Percentiles rank a stretch among this genome's conserved stretches.
Conservation (phyloP, 2,888 invertebrate species). For the Noctua janthe region DNA sequence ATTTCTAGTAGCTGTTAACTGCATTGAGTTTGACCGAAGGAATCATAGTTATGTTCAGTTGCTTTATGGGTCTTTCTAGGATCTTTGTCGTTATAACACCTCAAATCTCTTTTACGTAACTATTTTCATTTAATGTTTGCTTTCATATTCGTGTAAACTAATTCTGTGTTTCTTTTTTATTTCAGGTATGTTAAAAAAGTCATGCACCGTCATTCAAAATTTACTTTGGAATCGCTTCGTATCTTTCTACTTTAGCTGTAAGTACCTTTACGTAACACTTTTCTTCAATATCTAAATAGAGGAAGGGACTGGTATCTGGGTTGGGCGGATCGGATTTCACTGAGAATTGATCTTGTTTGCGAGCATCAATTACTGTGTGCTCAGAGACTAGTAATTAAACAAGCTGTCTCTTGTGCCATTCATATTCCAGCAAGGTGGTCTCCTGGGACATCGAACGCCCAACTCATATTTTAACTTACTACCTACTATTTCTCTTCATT, state of each 20-base stretch:
- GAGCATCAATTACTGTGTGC: constrained; percentile 61
- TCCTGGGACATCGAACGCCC: constrained; percentile 40
- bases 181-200: constrained; percentile 58
- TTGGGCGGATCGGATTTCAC: constrained; percentile 62
- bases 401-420: constrained; percentile 59
- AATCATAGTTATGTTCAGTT: neutral
- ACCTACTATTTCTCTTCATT: constrained; percentile 41
- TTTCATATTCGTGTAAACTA: neutral
- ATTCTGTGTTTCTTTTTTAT: constrained; percentile 30
- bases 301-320: constrained; percentile 56
- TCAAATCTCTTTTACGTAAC: neutral
- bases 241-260: neutral
- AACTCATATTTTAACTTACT: constrained; percentile 53
- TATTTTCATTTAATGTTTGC: neutral
- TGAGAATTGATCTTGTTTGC: constrained; percentile 65
- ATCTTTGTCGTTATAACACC: neutral
- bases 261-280: constrained; percentile 31
- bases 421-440: constrained; percentile 61
- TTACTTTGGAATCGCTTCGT: constrained; percentile 17
- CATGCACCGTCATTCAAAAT: neutral
- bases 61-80: neutral
- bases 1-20: neutral
- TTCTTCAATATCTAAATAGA: constrained; percentile 34
- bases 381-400: constrained; percentile 61
- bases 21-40: neutral